Conservation (phyloP, 2,888 invertebrate species). For the Agriopis aurantiaria region DNA sequence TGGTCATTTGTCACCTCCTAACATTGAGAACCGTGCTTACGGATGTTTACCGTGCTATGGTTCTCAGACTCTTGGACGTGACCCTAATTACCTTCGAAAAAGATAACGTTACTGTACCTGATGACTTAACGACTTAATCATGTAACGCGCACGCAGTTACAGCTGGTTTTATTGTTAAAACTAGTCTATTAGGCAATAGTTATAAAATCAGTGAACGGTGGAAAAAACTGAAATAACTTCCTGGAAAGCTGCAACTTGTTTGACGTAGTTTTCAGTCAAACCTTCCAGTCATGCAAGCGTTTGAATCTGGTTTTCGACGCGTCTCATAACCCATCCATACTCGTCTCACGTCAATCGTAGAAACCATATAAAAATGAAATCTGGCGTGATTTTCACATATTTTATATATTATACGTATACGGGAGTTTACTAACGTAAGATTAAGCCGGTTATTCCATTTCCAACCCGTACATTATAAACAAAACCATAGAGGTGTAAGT, state of each 20-base stretch:
- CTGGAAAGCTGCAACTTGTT: neutral
- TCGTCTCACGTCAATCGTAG: too few species aligned
- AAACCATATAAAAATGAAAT: too few species aligned
- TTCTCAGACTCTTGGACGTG: conserved; percentile 44
- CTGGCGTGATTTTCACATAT: too few species aligned
- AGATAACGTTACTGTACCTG: conserved; percentile 56
- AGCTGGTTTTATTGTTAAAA: conserved; percentile 59
- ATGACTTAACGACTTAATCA: conserved; percentile 65
- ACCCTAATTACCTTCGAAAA: conserved; percentile 64
- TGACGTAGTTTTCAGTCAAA: neutral
- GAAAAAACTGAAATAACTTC: neutral
- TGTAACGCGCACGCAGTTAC: conserved; percentile 59
- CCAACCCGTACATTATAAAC: too few species aligned
- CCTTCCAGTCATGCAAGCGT: too few species aligned
- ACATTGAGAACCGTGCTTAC: conserved; percentile 5
- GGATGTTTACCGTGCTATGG: conserved; percentile 12
- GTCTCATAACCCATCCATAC: too few species aligned
- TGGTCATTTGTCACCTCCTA: conserved; percentile 10
- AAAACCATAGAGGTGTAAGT: too few species aligned
- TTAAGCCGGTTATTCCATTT: too few species aligned
- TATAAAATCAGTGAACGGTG: conserved; percentile 33
- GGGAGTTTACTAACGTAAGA: too few species aligned
- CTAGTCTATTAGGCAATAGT: conserved; percentile 52
- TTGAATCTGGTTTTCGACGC: too few species aligned
- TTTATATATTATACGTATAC: too few species aligned